A percentile compares a stretch with the other conserved stretches of the same genome.
phyloP scores from a whole-genome alignment of 2,888 invertebrate genomes.

The Alloplasta piceator region DNA sequence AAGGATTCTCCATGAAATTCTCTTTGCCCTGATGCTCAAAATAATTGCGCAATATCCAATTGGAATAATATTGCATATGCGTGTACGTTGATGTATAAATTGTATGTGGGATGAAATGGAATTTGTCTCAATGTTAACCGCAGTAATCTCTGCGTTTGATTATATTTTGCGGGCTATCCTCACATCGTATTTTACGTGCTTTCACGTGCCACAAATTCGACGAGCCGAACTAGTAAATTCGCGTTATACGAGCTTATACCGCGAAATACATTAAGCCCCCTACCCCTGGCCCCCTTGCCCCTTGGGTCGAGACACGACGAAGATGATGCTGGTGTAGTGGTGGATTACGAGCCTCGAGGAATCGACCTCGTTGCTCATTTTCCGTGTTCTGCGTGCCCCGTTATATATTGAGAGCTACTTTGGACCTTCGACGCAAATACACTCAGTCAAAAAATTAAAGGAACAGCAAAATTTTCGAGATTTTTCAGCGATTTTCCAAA shows the following conservation, averaged over 20 bases:
- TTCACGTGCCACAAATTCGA: slow-evolving; percentile 37
- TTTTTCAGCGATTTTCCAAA: no score
- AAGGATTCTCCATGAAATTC: background rate
- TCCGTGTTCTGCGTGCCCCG: slow-evolving; percentile 23
- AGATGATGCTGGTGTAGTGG: slow-evolving; percentile 18
- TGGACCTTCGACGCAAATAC: background rate
- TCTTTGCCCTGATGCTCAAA: background rate
- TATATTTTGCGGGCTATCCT: slow-evolving; percentile 52
- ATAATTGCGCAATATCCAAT: background rate
- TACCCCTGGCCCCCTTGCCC: background rate
- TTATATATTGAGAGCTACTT: slow-evolving; percentile 4
- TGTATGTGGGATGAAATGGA: slow-evolving; percentile 15
- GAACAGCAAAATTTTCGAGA: no score
- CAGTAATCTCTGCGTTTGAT: slow-evolving; percentile 65
- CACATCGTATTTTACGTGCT: background rate
- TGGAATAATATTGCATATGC: background rate
- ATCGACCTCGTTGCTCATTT: slow-evolving; percentile 59
- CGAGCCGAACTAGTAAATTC: slow-evolving; percentile 43
- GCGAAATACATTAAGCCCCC: slow-evolving; percentile 35
- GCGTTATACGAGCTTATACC: slow-evolving; percentile 36
- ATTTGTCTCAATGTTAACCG: slow-evolving; percentile 43
- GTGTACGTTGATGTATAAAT: background rate
- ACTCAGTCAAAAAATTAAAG: no score
- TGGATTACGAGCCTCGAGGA: slow-evolving; percentile 38
- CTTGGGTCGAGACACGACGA: slow-evolving; percentile 12